Evolutionary conservation across 2,113 vertebrate species (phyloP).

Genomic region (Lanius ludovicianus): DNA sequence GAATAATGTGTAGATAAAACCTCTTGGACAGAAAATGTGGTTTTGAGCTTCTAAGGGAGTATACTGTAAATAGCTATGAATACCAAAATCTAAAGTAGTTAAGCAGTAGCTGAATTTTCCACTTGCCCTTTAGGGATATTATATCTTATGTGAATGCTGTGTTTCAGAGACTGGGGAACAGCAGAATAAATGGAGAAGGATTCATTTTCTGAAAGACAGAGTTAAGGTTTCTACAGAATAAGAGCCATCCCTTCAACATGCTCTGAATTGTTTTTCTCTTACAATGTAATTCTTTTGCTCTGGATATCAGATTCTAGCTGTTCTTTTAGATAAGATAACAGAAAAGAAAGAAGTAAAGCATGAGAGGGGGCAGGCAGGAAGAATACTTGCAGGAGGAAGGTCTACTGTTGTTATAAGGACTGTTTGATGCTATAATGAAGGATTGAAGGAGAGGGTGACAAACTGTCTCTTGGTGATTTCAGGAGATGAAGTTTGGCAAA

Average conservation of each 20-base stretch:
- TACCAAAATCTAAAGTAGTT: neutral
- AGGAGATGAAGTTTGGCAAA: neutral
- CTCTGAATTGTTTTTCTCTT: neutral
- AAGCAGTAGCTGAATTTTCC: neutral
- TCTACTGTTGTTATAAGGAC: neutral
- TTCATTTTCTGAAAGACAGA: neutral
- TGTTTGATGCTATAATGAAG: neutral
- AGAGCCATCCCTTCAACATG: neutral
- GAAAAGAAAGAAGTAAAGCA: neutral
- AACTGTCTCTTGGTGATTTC: neutral
- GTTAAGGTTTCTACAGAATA: neutral
- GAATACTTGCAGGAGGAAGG: neutral
- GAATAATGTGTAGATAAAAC: neutral
- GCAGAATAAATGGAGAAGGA: neutral
- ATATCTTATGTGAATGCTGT: neutral
- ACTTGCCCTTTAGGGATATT: neutral
- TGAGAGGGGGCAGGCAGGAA: neutral
- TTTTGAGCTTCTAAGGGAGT: neutral
- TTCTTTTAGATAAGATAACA: neutral
- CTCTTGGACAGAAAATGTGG: neutral
- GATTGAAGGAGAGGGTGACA: accelerated
- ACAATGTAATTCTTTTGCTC: neutral
- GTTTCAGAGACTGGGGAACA: neutral
- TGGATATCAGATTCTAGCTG: neutral
- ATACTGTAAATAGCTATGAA: neutral